A percentile compares a stretch with the other conserved stretches of the same genome.
Evolutionary conservation across 2,888 invertebrate species (phyloP).

Genomic region (Salpingus planirostris): DNA sequence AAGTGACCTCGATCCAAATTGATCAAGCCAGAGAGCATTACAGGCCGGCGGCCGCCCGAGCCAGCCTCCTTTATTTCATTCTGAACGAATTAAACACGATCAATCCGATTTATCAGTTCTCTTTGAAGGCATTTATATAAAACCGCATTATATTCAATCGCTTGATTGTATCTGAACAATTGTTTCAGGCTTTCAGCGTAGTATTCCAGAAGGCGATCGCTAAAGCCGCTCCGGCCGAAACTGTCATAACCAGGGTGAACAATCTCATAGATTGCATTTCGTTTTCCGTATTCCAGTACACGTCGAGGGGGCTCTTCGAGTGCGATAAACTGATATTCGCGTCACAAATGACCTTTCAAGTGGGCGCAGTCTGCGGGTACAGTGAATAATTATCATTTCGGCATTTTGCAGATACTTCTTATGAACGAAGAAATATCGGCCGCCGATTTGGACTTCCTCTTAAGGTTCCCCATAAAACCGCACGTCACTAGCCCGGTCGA

Average conservation of each 20-base stretch:
- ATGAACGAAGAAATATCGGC: conserved; percentile 80
- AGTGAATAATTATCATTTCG: conserved; percentile 2
- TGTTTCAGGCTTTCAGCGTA: conserved; percentile 85
- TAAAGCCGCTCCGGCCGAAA: conserved; percentile 72
- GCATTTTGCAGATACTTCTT: conserved; percentile 63
- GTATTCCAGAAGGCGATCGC: conserved; percentile 95
- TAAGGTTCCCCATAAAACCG: conserved; percentile 86
- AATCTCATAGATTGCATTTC: conserved; percentile 93
- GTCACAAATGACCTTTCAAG: conserved; percentile 93
- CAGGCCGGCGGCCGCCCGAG: conserved; percentile 83
- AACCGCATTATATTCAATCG: no score
- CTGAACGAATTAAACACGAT: conserved; percentile 92
- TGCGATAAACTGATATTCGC: conserved; percentile 94
- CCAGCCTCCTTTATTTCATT: conserved; percentile 90
- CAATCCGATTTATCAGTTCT: conserved; percentile 96
- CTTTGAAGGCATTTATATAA: conserved; percentile 62
- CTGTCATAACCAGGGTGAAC: conserved; percentile 67
- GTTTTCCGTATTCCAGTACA: conserved; percentile 91
- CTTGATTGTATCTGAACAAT: no score
- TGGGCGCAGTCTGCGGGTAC: conserved; percentile 33
- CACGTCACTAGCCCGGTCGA: conserved; percentile 93
- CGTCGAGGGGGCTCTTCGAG: conserved; percentile 88
- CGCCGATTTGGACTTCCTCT: conserved; percentile 81
- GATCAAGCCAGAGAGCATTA: conserved; percentile 86
- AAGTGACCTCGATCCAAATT: conserved; percentile 83